Evolutionary conservation across 2,113 vertebrate genomes (phyloP), one percentile per base, ranked within the genome.

Genomic region (Tetraodon nigroviridis): DNA sequence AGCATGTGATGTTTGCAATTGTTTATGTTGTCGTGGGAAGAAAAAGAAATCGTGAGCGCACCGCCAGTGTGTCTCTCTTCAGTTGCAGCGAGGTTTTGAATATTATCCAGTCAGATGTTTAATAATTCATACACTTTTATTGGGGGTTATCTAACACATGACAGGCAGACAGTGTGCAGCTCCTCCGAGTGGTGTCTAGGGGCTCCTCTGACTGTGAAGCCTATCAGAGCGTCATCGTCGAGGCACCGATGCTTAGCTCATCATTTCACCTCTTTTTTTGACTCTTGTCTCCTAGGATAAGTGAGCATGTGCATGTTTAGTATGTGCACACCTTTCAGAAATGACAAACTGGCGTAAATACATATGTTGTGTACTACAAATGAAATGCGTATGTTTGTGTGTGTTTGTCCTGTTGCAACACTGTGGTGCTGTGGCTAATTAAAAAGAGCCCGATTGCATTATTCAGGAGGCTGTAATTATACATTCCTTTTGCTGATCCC

Each of bases 401-500:
- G 55, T 82, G 74, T 77, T 71, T 77, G 81, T 82, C 63, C 75
- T 67, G 64, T 79, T 75, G 63, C 80, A 67, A 79, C 71, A 73
- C 68, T 50, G 67, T 63, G 73, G 75, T 83, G 67, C 70, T 80
- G 76, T 84, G 71, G 72, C 76, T 86, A 87, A 89, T 87, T 89
- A 87, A 85, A 83, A 85, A 76, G 74, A 82, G 64, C 76, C 84
- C 55, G 48, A 61, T 75, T 86, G 73, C 75, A 85, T 86, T 84
- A 86, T 87, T 86, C 83, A 87, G 82, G 72, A 82, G 72, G 44
- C 74, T 71, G 80, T 86, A 88, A 87, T 88, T 86, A 89, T 84
- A 80, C 84, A 88, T 86, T 89, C 86, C 79, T 87, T 89, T 87
- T 87, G 82, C 85, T 69, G 80, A 83, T 85, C 71, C 80, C 81